These are phyloP conservation scores for Anomalospiza imberbis DNA, from an alignment of 2,797 vertebrate genomes.

Conservation along the genomic window DNA sequence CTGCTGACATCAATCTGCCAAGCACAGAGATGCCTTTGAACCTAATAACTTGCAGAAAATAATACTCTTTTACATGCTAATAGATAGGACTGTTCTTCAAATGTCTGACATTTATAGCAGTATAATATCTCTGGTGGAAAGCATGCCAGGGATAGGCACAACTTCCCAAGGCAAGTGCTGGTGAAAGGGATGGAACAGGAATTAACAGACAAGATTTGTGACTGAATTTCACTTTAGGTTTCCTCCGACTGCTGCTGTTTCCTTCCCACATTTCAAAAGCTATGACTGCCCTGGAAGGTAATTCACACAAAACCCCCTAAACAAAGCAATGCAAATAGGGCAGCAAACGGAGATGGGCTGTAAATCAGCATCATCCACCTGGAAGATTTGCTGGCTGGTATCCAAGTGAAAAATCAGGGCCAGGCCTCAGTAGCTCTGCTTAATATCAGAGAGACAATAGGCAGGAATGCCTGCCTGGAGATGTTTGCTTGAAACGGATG, in stretches of 20 bases:
- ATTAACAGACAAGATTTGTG: constrained; percentile 11
- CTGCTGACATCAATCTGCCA: constrained; percentile 17
- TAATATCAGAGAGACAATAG: constrained; percentile 82
- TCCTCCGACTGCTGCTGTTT: neutral
- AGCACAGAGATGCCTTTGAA: constrained; percentile 5
- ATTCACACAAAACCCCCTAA: constrained; percentile 51
- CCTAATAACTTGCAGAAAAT: constrained; percentile 18
- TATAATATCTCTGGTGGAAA: neutral
- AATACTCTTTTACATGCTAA: constrained; percentile 39
- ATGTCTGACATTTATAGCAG: constrained; percentile 42
- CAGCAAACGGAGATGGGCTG: constrained; percentile 66
- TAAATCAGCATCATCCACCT: constrained; percentile 78
- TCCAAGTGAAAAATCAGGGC: constrained; percentile 80
- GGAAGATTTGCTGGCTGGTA: constrained; percentile 81
- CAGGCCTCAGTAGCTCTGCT: constrained; percentile 83
- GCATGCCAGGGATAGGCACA: neutral
- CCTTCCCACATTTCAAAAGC: constrained; percentile 51
- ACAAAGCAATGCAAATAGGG: constrained; percentile 1
- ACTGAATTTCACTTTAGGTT: neutral
- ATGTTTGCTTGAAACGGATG: constrained; percentile 78
- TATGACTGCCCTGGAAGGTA: constrained; percentile 76
- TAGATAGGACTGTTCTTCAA: constrained; percentile 46
- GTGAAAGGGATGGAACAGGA: neutral
- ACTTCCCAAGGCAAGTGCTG: neutral
- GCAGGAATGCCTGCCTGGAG: constrained; percentile 84